Evolutionary conservation across 92 coral and sea anemone species (phyloP).

Genomic region (Muricea muricata): DNA sequence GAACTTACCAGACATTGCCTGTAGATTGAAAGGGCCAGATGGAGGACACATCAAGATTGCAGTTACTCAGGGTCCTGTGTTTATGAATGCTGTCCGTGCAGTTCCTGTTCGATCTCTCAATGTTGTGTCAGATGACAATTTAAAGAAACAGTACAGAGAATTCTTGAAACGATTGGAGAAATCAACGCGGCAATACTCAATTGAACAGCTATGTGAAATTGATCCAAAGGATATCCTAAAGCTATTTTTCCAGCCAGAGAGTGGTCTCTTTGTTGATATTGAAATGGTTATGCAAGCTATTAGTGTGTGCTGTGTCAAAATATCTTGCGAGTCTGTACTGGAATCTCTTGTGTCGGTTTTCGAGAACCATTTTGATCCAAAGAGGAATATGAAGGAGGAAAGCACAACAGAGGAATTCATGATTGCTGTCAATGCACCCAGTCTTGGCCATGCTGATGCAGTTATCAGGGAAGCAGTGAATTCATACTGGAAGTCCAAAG

Average conservation of each 20-base stretch:
- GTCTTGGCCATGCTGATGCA: conserved; percentile 26
- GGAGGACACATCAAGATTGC: conserved; percentile 29
- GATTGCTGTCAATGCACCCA: conserved; percentile 21
- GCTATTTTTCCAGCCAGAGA: conserved; percentile 25
- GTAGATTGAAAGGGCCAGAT: conserved; percentile 24
- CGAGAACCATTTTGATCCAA: conserved; percentile 24
- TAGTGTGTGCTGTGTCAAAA: conserved; percentile 16
- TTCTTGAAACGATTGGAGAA: conserved; percentile 29
- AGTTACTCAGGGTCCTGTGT: conserved; percentile 27
- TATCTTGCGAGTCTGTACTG: conserved; percentile 26
- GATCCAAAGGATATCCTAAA: conserved; percentile 26
- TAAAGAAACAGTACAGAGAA: conserved; percentile 23
- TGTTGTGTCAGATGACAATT: conserved; percentile 15
- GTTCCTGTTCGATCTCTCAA: conserved; percentile 27
- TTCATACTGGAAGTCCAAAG: neutral
- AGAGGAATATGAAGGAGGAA: conserved; percentile 25
- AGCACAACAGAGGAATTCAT: conserved; percentile 28
- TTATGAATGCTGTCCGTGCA: conserved; percentile 20
- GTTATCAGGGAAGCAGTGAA: conserved; percentile 20
- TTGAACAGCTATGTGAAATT: conserved; percentile 9
- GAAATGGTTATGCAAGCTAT: conserved; percentile 31
- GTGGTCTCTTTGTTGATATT: conserved; percentile 11
- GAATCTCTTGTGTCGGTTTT: conserved; percentile 29
- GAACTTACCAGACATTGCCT: conserved; percentile 31
- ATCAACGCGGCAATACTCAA: conserved; percentile 1